phyloP scores from a whole-genome alignment of 2,113 vertebrate genomes.

The Miniopterus natalensis region DNA sequence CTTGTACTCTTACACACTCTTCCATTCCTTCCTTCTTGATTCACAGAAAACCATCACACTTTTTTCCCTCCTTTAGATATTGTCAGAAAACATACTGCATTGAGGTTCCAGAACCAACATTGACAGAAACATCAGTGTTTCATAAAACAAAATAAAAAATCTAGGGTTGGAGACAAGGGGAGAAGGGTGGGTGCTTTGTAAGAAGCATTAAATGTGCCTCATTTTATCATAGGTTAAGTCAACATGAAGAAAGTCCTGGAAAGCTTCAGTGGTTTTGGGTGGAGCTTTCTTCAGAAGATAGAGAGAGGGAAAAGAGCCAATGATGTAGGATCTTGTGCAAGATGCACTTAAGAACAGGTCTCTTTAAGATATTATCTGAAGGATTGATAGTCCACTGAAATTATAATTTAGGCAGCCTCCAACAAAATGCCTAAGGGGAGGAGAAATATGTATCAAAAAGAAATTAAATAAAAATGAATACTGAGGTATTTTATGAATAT shows the following conservation, averaged over 20 bases:
- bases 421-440: background rate
- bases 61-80: background rate
- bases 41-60: background rate
- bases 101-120: background rate
- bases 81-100: background rate
- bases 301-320: background rate
- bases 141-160: background rate
- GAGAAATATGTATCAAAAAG: background rate
- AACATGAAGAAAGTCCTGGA: constrained; percentile 28
- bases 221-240: constrained; percentile 53
- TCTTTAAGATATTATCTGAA: constrained; percentile 39
- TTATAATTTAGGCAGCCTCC: background rate
- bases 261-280: constrained; percentile 63
- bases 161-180: background rate
- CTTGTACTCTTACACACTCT: background rate
- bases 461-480: constrained; percentile 13
- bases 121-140: background rate
- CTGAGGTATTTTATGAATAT: background rate
- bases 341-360: constrained; percentile 15
- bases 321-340: constrained; percentile 17
- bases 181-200: background rate
- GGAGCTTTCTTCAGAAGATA: constrained; percentile 29
- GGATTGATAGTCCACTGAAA: background rate
- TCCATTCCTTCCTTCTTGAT: background rate
- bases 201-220: background rate